A percentile compares a stretch with the other conserved stretches of the same genome.
These are phyloP conservation scores for Silurus meridionalis DNA, from an alignment of 2,113 vertebrate species.

Conservation along the genomic window DNA sequence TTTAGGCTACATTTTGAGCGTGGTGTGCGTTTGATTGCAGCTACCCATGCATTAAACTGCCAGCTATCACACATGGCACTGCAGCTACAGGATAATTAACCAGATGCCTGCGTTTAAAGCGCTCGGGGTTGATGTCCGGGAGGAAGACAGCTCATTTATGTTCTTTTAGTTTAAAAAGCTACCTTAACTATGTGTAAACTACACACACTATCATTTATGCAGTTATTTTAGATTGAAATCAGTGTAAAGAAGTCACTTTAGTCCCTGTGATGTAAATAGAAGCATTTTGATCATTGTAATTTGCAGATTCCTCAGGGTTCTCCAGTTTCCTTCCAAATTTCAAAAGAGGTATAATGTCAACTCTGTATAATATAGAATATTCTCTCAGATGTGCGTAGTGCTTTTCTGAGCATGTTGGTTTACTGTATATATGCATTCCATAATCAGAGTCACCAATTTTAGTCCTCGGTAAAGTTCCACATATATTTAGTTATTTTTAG, in stretches of 20 bases:
- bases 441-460: too few species aligned
- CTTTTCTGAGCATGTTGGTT: too few species aligned
- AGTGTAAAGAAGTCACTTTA: background rate
- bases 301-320: background rate
- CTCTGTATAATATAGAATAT: too few species aligned
- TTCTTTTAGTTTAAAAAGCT: background rate
- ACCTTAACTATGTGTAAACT: background rate
- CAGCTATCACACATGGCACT: background rate
- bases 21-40: background rate
- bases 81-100: background rate
- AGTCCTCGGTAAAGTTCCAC: too few species aligned
- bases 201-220: background rate
- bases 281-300: background rate
- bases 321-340: background rate
- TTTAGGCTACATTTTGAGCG: background rate
- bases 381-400: background rate
- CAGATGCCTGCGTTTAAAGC: conserved; percentile 9
- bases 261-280: background rate
- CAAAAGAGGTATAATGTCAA: background rate
- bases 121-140: background rate
- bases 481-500: too few species aligned
- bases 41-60: conserved; percentile 10
- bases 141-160: background rate
- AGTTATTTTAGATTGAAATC: background rate
- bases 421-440: too few species aligned